A percentile compares a stretch with the other conserved stretches of the same genome.
These are phyloP conservation scores for Spialia ferax DNA, from an alignment of 2,888 invertebrate species.

Conservation along the genomic window DNA sequence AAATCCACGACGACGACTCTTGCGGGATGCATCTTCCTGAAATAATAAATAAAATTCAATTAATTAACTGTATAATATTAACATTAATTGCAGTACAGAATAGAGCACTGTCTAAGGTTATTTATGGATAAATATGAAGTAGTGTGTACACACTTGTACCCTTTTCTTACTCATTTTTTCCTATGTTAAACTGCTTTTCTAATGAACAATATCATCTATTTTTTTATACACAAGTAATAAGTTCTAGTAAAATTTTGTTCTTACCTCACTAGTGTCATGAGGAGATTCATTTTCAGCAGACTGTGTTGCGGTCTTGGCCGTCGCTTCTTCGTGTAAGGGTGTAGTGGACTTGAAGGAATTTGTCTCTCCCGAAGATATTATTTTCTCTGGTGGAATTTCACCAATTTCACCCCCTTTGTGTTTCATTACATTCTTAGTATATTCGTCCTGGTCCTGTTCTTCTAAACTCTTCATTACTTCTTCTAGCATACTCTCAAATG, in stretches of 20 bases:
- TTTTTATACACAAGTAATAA: no score
- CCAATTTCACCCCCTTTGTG: slow-evolving; percentile 84
- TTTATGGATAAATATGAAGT: background rate
- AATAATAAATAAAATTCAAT: slow-evolving; percentile 43
- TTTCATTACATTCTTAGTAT: slow-evolving; percentile 78
- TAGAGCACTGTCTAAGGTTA: background rate
- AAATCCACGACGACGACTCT: slow-evolving; percentile 88
- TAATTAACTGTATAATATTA: background rate
- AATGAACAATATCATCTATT: no score
- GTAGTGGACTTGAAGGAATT: slow-evolving; percentile 60
- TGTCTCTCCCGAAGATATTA: slow-evolving; percentile 71
- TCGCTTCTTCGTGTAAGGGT: slow-evolving; percentile 57
- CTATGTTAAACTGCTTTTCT: no score
- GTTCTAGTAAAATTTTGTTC: no score
- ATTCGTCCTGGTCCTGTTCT: slow-evolving; percentile 82
- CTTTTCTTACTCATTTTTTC: no score
- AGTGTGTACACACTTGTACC: no score
- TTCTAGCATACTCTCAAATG: slow-evolving; percentile 82
- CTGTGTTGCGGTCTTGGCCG: slow-evolving; percentile 61
- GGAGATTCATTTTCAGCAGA: slow-evolving; percentile 55
- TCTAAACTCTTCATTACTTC: slow-evolving; percentile 84
- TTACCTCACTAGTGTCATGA: slow-evolving; percentile 63
- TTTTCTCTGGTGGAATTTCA: slow-evolving; percentile 81
- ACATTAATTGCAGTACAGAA: background rate
- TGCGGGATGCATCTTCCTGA: slow-evolving; percentile 64